Evolutionary conservation across 2,113 vertebrate species (phyloP), one percentile per base, ranked within the genome.

Genomic region (Hypocryptadius cinnamomeus): DNA sequence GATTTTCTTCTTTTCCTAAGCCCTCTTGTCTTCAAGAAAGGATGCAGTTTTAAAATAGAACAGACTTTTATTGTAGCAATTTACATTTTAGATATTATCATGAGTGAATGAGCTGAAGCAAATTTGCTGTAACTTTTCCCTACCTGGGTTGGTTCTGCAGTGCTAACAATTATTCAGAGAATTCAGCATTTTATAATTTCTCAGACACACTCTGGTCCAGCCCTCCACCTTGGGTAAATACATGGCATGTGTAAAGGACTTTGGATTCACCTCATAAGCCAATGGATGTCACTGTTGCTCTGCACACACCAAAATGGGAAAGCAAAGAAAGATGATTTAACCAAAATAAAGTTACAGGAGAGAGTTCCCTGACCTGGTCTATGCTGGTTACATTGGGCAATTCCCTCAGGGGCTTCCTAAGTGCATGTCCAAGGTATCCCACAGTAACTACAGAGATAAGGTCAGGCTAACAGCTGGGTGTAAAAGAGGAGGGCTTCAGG

Each of bases 201-300:
- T 57, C 31, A 48, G 0, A 18, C 8, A 8, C 40, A 33, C 18
- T 39, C 28, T n/a, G 45, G 53, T 66, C 53, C 60, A 59, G 45
- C 35, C 51, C 45, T 74, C 70, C 74, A 65, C 70, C 84, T 37
- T 71, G 44, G 48, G 61, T 45, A 88, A 83, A 94, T 8, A 79
- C 8, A 9, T 6, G 33, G 9, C 5, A 5, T 77, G 25, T 64
- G 39, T 60, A 51, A 77, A 85, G 40, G 13, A 17, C 76, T 81
- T 56, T n/a, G 72, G 92, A 77, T 94, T 45, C 94, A 83, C 40
- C 89, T 63, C 80, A 59, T 10, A 91, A 90, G 72, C 96, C 97
- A 96, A 97, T 39, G 97, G 97, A 98, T 97, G 97, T 97, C 97
- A 97, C 96, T 97, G 94, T 96, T 97, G 97, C 61, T 71, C 96